These are phyloP conservation scores for Philereme transversata DNA, from an alignment of 2,888 invertebrate genomes.

Conservation along the genomic window DNA sequence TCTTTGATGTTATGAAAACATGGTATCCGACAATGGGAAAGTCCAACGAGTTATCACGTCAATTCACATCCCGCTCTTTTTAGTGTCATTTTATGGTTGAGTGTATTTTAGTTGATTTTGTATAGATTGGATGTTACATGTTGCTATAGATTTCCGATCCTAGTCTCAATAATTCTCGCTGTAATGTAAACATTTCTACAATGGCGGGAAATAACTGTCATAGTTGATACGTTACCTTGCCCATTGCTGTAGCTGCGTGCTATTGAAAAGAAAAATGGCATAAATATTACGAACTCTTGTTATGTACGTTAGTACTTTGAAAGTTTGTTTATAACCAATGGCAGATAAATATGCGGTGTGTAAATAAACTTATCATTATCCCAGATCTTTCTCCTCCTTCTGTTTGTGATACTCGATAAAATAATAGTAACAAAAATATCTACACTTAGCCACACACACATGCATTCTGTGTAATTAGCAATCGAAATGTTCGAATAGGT, in stretches of 20 bases:
- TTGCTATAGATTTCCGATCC: not conserved
- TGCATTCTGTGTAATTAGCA: too few species aligned
- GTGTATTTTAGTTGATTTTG: conserved; percentile 5
- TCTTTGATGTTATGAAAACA: conserved; percentile 58
- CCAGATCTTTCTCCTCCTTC: conserved; percentile 8
- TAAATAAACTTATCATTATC: not conserved
- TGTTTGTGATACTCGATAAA: not conserved
- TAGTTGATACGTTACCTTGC: not conserved
- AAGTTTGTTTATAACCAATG: not conserved
- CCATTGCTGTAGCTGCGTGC: too few species aligned
- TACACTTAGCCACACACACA: too few species aligned
- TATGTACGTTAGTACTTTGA: not conserved
- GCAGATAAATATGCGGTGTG: not conserved
- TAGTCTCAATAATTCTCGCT: not conserved
- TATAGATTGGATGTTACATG: not conserved
- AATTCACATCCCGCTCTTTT: conserved; percentile 72
- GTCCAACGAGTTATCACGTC: conserved; percentile 70
- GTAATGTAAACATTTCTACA: conserved; percentile 40
- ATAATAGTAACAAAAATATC: too few species aligned
- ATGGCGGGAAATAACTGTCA: conserved; percentile 66
- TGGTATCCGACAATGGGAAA: conserved; percentile 66
- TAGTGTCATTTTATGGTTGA: conserved; percentile 61
- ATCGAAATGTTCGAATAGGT: too few species aligned
- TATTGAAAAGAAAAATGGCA: not conserved
- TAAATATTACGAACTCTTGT: not conserved